Conservation (phyloP, 1,140 invertebrate species). For the Lysiphlebus fabarum region DNA sequence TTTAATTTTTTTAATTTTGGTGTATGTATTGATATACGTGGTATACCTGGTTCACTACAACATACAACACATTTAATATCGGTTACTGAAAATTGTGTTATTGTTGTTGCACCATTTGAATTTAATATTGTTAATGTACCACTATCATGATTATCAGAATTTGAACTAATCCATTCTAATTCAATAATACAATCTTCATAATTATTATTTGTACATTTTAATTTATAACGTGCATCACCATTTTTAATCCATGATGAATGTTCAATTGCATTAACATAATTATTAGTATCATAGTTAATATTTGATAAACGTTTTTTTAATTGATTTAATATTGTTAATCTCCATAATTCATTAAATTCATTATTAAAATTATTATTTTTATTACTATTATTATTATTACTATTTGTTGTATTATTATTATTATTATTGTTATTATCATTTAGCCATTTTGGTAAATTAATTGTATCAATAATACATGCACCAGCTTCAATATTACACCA, state of each 20-base stretch:
- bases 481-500: constrained; percentile 79
- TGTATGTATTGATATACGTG: constrained; percentile 69
- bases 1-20: constrained; percentile 58
- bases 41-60: constrained; percentile 73
- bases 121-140: constrained; percentile 76
- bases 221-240: constrained; percentile 68
- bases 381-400: constrained; percentile 40
- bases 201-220: constrained; percentile 55
- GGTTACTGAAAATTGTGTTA: constrained; percentile 63
- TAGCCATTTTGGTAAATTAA: constrained; percentile 73
- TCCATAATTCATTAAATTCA: constrained; percentile 72
- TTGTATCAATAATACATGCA: constrained; percentile 68
- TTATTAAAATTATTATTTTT: constrained; percentile 55
- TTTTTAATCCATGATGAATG: constrained; percentile 79
- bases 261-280: constrained; percentile 73
- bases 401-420: constrained; percentile 35
- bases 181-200: constrained; percentile 77
- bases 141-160: constrained; percentile 59
- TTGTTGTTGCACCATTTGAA: constrained; percentile 68
- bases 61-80: constrained; percentile 73
- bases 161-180: constrained; percentile 72
- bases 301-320: constrained; percentile 61
- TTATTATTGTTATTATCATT: constrained; percentile 55
- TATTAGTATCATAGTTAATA: constrained; percentile 55
- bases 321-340: constrained; percentile 68